A percentile compares a stretch with the other conserved stretches of the same genome.
Conservation (phyloP, 2,888 invertebrate genomes). For the Polylopha cassiicola region DNA sequence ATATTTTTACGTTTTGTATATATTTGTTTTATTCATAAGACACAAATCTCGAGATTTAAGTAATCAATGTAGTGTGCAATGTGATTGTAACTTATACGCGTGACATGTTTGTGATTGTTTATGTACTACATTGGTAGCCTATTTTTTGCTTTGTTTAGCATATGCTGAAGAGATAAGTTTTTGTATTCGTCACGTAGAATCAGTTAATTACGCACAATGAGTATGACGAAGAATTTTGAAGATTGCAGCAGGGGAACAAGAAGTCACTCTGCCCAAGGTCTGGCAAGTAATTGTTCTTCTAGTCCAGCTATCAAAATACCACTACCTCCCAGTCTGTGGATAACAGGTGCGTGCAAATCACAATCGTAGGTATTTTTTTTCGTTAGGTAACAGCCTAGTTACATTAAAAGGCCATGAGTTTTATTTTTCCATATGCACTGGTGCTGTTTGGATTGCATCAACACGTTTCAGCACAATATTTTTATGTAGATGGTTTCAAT, state of each 20-base stretch:
- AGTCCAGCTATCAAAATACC: conserved; percentile 70
- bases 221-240: conserved; percentile 43
- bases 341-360: conserved; percentile 56
- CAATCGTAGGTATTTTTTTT: conserved; percentile 25
- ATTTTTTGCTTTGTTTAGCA: conserved; percentile 55
- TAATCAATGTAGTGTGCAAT: conserved; percentile 31
- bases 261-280: conserved; percentile 69
- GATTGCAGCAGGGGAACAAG: conserved; percentile 42
- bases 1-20: conserved; percentile 68
- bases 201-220: conserved; percentile 46
- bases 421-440: background rate
- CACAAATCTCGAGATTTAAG: conserved; percentile 55
- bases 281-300: conserved; percentile 43
- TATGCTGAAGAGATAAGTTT: conserved; percentile 54
- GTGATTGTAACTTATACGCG: conserved; percentile 9
- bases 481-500: no score
- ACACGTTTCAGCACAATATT: no score
- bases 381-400: conserved; percentile 12
- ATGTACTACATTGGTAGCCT: conserved; percentile 35
- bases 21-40: conserved; percentile 61
- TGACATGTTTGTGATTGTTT: conserved; percentile 17
- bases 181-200: conserved; percentile 44
- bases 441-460: no score
- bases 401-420: conserved; percentile 1
- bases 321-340: conserved; percentile 70